Percentiles rank a stretch among this genome's conserved stretches.
Conservation (phyloP, 37 sponge, comb jelly and placozoan species). For the Dysidea cf. avara region DNA sequence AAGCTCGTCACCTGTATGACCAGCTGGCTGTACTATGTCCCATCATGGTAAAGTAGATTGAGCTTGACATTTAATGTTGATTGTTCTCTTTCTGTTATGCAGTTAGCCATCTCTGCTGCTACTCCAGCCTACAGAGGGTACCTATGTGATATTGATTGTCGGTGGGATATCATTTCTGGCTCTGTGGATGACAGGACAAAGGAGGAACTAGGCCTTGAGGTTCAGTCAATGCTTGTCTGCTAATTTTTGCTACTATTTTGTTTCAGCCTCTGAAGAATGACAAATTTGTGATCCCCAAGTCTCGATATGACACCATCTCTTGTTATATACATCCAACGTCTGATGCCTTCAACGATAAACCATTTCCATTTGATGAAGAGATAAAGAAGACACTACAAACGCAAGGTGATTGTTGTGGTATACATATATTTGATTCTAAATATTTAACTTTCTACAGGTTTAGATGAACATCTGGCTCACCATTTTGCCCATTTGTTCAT, state of each 20-base stretch:
- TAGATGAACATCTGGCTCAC: slow-evolving; percentile 82
- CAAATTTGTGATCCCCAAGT: slow-evolving; percentile 74
- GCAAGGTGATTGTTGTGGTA: slow-evolving; percentile 47
- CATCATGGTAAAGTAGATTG: slow-evolving; percentile 56
- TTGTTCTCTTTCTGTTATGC: not conserved
- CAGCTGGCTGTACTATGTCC: slow-evolving; percentile 90
- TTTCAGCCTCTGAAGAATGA: slow-evolving; percentile 60
- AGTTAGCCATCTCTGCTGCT: slow-evolving; percentile 89
- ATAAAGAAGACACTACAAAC: slow-evolving; percentile 60
- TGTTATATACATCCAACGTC: slow-evolving; percentile 72
- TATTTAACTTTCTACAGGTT: slow-evolving; percentile 33
- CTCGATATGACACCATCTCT: slow-evolving; percentile 77
- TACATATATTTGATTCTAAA: not conserved
- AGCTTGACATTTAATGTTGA: not conserved
- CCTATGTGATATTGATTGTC: slow-evolving; percentile 83
- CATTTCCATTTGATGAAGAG: slow-evolving; percentile 57
- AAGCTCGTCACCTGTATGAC: slow-evolving; percentile 86
- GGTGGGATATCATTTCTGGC: slow-evolving; percentile 73
- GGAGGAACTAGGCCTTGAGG: slow-evolving; percentile 83
- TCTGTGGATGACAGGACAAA: slow-evolving; percentile 92
- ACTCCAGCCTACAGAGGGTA: slow-evolving; percentile 83
- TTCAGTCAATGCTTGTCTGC: not conserved
- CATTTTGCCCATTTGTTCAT: slow-evolving; percentile 95
- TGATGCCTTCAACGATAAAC: slow-evolving; percentile 79
- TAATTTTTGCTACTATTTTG: not conserved